Conservation (phyloP, 2,113 vertebrate genomes). For the Aegithalos caudatus region DNA sequence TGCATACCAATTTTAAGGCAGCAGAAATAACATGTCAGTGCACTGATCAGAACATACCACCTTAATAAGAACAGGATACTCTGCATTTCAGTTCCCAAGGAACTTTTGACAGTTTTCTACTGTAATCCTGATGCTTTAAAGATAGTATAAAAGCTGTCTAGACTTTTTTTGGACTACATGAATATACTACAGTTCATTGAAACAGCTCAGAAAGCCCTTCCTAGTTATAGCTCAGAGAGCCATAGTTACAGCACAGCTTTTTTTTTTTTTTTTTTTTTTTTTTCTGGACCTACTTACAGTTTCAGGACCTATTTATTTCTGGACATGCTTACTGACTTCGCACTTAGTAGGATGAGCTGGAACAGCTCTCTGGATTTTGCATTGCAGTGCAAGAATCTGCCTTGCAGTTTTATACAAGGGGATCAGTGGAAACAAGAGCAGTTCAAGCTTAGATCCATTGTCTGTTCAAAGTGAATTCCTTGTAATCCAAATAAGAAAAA, state of each 20-base stretch:
- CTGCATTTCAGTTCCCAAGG: neutral
- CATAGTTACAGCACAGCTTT: neutral
- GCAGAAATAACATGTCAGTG: neutral
- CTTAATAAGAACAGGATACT: neutral
- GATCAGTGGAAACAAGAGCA: neutral
- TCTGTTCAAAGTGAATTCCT: neutral
- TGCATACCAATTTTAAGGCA: neutral
- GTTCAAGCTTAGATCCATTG: neutral
- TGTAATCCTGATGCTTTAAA: neutral
- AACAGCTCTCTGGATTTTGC: neutral
- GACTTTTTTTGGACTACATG: neutral
- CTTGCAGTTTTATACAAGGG: neutral
- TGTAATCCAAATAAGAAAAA: neutral
- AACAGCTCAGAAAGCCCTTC: neutral
- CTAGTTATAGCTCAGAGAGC: neutral
- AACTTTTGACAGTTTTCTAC: neutral
- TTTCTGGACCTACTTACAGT: too few relatives aligned
- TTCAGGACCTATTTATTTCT: neutral
- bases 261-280: neutral
- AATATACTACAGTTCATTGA: neutral
- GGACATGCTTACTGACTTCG: neutral
- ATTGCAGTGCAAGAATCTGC: neutral
- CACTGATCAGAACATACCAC: neutral
- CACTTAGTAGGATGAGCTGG: neutral
- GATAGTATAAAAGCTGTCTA: neutral